Evolutionary conservation across 2,888 invertebrate species (phyloP), one percentile per base, ranked within the genome.

Genomic region (Noctua fimbriata): DNA sequence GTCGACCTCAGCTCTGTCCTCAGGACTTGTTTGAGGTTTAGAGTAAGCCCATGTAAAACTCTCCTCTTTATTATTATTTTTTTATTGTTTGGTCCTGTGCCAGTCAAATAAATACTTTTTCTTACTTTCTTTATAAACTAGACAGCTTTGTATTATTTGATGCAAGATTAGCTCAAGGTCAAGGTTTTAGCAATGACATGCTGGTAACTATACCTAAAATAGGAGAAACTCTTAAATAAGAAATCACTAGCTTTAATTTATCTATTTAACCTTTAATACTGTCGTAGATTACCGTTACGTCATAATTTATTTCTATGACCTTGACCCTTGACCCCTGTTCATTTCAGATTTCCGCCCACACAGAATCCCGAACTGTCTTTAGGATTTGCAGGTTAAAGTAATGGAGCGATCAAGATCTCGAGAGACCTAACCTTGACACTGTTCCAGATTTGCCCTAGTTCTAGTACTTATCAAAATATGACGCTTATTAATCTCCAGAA

Each of bases 321-420:
- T 73, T 76, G 41, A 24, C 36, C 14, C 14, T 74, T n/a, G 52
- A 65, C 44, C 41, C 6, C 10, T 28, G 76, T 52, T 77, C 41
- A 44, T 65, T 63, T 36, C 28, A 28, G 1, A 28, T 49, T 75
- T 18, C n/a, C 32, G 49, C 73, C 75, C 18, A 66, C 65, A 55
- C 21, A 75, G 10, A 60, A 18, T 74, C 41, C 28, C 16, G 24
- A 75, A 44, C 71, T 5, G 10, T n/a, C 32, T 52, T 65, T 24
- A 21, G 77, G 65, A 77, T 52, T 75, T 77, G 41, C 5, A n/a
- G 28, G 63, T 65, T 28, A 76, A 32, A 47, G n/a, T 60, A n/a
- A 73, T 47, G 9, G 74, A 70, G 28, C 28, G 28, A 24, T 24
- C 21, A 60, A 72, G 21, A 24, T 18, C 32, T 47, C n/a, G 1